Percentiles rank a stretch among this genome's conserved stretches.
Evolutionary conservation across 2,113 vertebrate species (phyloP).

Genomic region (Xenopus tropicalis): UCB_Xtro_10.0 CM004450.2:39057001-39057500

Average conservation of each 20-base stretch:
- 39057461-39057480: slow-evolving; percentile 80
- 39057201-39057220: too few species aligned
- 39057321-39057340: slow-evolving; percentile 66
- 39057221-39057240: too few species aligned
- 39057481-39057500: slow-evolving; percentile 89
- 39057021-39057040: too few species aligned
- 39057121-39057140: too few species aligned
- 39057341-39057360: slow-evolving; percentile 78
- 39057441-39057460: slow-evolving; percentile 82
- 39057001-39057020: too few species aligned
- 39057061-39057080: too few species aligned
- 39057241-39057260: background rate
- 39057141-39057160: too few species aligned
- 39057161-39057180: too few species aligned
- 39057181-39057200: too few species aligned
- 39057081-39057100: too few species aligned
- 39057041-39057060: too few species aligned
- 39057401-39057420: slow-evolving; percentile 82
- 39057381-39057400: slow-evolving; percentile 93
- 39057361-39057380: slow-evolving; percentile 91
- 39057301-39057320: slow-evolving; percentile 67
- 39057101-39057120: too few species aligned
- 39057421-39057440: slow-evolving; percentile 83
- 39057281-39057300: slow-evolving; percentile 67
- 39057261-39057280: background rate